Percentiles rank a stretch among this genome's conserved stretches.
phyloP scores from a whole-genome alignment of 2,888 invertebrate species.

The Epinotia nisella region DNA sequence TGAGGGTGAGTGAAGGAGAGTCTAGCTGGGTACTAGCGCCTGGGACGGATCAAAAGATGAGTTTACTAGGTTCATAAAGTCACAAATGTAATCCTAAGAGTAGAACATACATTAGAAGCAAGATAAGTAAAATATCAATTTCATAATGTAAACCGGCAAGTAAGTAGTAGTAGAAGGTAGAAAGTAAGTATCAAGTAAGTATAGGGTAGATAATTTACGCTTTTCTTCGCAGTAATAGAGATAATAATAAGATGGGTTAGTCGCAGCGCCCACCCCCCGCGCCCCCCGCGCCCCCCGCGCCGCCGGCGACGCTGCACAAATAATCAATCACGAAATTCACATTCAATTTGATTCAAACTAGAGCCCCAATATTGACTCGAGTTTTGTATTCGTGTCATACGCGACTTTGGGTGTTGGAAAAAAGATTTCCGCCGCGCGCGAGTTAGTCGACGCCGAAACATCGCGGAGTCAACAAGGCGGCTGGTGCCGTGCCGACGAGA shows the following conservation, averaged over 20 bases:
- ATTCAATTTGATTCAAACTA: conserved; percentile 59
- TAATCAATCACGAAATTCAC: conserved; percentile 52
- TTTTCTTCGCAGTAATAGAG: not conserved
- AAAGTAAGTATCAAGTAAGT: not conserved
- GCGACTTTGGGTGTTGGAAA: conserved; percentile 47
- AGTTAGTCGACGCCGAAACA: conserved; percentile 74
- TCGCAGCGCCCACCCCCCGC: not conserved
- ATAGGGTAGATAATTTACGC: not conserved
- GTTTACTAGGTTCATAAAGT: too few species aligned
- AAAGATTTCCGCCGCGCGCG: conserved; percentile 56
- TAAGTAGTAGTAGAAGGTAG: not conserved
- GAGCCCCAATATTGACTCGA: conserved; percentile 59
- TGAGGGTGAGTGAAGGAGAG: too few species aligned
- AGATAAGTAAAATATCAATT: too few species aligned
- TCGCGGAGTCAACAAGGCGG: conserved; percentile 62
- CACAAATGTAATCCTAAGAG: too few species aligned
- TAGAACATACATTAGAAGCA: too few species aligned
- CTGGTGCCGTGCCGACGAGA: conserved; percentile 50
- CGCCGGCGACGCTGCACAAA: conserved; percentile 10
- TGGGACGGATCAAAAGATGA: too few species aligned
- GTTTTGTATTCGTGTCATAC: conserved; percentile 67
- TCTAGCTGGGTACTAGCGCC: too few species aligned
- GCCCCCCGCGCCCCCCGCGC: not conserved
- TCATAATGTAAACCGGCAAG: too few species aligned
- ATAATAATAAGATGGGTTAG: too few species aligned